Percentiles rank a stretch among this genome's conserved stretches.
Evolutionary conservation across 2,113 vertebrate species (phyloP).

Genomic region (Pelodiscus sinensis): DNA sequence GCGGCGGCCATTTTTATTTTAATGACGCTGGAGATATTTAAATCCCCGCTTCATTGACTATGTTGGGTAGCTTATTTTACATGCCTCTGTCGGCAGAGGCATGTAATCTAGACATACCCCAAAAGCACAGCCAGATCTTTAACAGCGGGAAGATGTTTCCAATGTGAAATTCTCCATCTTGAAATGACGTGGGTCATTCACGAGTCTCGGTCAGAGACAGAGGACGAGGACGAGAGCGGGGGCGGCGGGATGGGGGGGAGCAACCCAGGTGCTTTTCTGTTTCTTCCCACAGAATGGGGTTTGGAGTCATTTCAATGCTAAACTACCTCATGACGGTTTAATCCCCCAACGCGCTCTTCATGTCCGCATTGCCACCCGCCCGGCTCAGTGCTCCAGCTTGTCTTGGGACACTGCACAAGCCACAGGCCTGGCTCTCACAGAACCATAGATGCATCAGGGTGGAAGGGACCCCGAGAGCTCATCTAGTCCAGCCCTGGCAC

Average conservation of each 20-base stretch:
- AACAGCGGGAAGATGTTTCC: not conserved
- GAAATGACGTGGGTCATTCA: rapidly evolving
- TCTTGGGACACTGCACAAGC: not conserved
- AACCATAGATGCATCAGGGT: not conserved
- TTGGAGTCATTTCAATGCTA: not conserved
- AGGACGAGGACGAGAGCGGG: rapidly evolving
- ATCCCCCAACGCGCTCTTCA: not conserved
- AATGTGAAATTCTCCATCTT: not conserved
- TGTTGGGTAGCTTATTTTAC: too few species aligned
- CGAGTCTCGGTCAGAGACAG: rapidly evolving
- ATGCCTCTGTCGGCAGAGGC: too few species aligned
- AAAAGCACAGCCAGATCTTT: rapidly evolving
- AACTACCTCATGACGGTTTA: slow-evolving; percentile 25
- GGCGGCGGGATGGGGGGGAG: too few species aligned
- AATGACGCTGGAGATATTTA: too few species aligned
- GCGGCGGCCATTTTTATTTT: too few species aligned
- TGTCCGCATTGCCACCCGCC: rapidly evolving
- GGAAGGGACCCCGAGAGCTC: not conserved
- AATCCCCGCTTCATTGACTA: too few species aligned
- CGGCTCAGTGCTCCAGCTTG: rapidly evolving
- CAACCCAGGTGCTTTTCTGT: not conserved
- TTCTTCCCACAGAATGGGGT: rapidly evolving
- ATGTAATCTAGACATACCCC: too few species aligned
- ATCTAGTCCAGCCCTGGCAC: not conserved
- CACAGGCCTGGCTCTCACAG: not conserved